These are phyloP conservation scores for Notospermus geniculatus DNA, from an alignment of 1,140 invertebrate species.

Conservation along the genomic window DNA sequence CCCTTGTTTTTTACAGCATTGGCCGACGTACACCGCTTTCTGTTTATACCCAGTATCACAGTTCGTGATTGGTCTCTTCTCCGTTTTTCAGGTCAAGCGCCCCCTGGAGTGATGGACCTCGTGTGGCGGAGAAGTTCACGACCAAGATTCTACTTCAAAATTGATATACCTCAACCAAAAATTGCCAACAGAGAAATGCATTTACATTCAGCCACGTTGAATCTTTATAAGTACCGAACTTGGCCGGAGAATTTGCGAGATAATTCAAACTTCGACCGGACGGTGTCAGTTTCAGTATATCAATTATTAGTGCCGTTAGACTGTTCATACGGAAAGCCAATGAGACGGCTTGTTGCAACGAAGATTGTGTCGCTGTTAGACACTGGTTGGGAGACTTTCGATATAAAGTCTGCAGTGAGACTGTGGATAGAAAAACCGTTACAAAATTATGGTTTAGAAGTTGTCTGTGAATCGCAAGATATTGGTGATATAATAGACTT, in stretches of 20 bases:
- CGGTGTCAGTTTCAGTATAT: conserved; percentile 17
- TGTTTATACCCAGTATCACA: too few relatives aligned
- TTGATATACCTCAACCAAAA: conserved; percentile 21
- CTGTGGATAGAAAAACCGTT: conserved; percentile 21
- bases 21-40: too few relatives aligned
- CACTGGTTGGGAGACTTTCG: conserved; percentile 22
- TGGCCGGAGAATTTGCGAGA: conserved; percentile 13
- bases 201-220: conserved; percentile 19
- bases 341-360: conserved; percentile 13
- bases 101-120: neutral
- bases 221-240: conserved; percentile 13
- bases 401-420: conserved; percentile 20
- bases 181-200: conserved; percentile 14
- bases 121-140: neutral
- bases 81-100: neutral
- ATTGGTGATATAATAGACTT: conserved; percentile 14
- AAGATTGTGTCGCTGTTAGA: conserved; percentile 14
- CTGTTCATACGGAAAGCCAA: neutral
- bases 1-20: too few relatives aligned
- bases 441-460: conserved; percentile 21
- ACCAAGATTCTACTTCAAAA: conserved; percentile 15
- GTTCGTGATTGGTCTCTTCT: neutral
- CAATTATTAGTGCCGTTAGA: conserved; percentile 10
- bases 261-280: conserved; percentile 12
- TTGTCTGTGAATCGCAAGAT: conserved; percentile 14